These are phyloP conservation scores for Paramormyrops hopkinsi DNA, from an alignment of 2,797 vertebrate genomes.

Conservation along the genomic window DNA sequence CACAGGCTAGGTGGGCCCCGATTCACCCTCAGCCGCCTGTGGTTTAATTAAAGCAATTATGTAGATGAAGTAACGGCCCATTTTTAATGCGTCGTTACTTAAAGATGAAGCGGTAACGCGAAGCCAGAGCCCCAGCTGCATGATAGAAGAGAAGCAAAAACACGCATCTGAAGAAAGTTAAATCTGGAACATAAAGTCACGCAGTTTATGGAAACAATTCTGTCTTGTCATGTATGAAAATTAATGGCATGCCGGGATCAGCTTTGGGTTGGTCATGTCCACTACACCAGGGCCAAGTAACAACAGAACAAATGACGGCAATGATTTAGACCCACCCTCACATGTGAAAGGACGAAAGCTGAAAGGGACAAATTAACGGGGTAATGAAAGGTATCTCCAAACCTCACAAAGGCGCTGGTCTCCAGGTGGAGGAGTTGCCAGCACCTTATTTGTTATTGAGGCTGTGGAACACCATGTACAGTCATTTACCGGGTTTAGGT, in stretches of 20 bases:
- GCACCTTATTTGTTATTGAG: background rate
- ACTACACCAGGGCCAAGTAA: background rate
- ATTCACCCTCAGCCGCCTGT: background rate
- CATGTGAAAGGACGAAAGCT: background rate
- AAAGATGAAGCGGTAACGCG: background rate
- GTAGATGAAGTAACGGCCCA: background rate
- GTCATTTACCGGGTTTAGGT: background rate
- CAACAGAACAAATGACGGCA: background rate
- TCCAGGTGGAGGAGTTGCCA: background rate
- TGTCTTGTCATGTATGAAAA: background rate
- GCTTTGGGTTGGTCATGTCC: background rate
- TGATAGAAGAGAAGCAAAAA: background rate
- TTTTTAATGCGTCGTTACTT: background rate
- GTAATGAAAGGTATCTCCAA: background rate
- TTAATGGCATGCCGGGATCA: background rate
- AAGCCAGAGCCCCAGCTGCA: background rate
- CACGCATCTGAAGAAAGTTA: background rate
- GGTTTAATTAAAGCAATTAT: slow-evolving; percentile 11
- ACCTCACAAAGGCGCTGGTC: background rate
- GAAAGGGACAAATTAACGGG: background rate
- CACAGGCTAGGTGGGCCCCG: background rate
- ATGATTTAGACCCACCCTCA: background rate
- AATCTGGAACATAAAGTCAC: background rate
- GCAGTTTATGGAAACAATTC: background rate
- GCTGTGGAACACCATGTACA: background rate